A percentile compares a stretch with the other conserved stretches of the same genome.
Conservation (phyloP, 2,797 vertebrate genomes). For the Coregonus sp. region DNA sequence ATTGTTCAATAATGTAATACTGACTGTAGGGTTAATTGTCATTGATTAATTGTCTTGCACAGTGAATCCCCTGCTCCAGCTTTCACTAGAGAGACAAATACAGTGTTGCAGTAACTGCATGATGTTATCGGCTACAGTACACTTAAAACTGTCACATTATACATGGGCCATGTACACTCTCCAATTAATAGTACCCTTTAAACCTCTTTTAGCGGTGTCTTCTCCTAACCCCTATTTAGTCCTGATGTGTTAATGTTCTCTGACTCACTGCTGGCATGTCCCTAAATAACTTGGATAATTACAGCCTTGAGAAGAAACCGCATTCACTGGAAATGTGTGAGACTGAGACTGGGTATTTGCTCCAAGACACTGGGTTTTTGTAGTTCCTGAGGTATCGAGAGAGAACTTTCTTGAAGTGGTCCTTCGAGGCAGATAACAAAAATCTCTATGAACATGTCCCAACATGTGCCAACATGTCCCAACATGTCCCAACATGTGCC, state of each 20-base stretch:
- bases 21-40: background rate
- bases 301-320: background rate
- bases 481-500: too few relatives aligned
- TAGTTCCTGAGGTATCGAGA: background rate
- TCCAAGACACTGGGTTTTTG: background rate
- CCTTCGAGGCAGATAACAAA: background rate
- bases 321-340: constrained; percentile 13
- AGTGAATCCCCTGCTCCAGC: background rate
- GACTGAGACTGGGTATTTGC: background rate
- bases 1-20: background rate
- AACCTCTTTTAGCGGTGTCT: background rate
- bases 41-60: background rate
- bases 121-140: background rate
- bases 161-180: background rate
- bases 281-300: constrained; percentile 11
- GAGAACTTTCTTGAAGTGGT: too few relatives aligned
- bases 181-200: background rate
- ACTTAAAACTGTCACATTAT: background rate
- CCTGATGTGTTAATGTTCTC: background rate
- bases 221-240: background rate
- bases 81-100: background rate
- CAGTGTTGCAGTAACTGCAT: background rate
- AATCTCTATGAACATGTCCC: too few relatives aligned
- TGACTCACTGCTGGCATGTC: constrained; percentile 1
- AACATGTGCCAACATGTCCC: too few relatives aligned